Percentiles rank a stretch among this genome's conserved stretches.
These are phyloP conservation scores for Tetrax tetrax DNA, from an alignment of 2,113 vertebrate species.

Conservation along the genomic window DNA sequence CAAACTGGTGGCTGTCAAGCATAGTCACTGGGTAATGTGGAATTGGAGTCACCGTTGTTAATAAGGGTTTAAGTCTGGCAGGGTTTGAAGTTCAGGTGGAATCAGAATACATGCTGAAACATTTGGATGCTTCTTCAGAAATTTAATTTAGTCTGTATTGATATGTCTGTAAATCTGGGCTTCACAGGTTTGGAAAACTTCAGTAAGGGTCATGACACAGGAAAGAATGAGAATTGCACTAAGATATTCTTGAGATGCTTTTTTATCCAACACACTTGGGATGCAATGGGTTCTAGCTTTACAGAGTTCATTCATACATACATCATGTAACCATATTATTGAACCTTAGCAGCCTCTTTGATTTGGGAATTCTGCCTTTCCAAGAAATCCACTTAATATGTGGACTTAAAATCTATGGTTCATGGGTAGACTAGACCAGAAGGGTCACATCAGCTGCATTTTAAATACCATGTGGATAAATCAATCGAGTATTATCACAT, in stretches of 20 bases:
- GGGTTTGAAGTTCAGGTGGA: not conserved
- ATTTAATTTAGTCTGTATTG: not conserved
- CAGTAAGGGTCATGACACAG: not conserved
- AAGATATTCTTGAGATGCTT: not conserved
- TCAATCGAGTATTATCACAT: conserved; percentile 22
- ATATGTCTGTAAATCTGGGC: not conserved
- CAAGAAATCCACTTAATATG: not conserved
- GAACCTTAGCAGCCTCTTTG: not conserved
- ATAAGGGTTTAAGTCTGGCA: not conserved
- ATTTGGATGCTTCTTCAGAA: not conserved
- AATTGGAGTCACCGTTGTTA: not conserved
- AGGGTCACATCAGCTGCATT: not conserved
- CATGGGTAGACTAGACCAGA: not conserved
- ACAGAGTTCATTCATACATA: not conserved
- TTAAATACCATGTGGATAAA: conserved; percentile 19
- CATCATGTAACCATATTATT: not conserved
- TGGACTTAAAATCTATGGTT: not conserved
- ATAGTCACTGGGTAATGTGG: not conserved
- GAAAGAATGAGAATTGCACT: not conserved
- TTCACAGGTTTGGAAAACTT: not conserved
- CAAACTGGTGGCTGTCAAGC: not conserved
- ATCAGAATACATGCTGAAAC: not conserved
- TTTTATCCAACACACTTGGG: not conserved
- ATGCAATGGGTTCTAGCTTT: not conserved
- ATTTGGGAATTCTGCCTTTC: conserved; percentile 24